Conservation (phyloP, 2,113 vertebrate genomes). For the Ondatra zibethicus region DNA sequence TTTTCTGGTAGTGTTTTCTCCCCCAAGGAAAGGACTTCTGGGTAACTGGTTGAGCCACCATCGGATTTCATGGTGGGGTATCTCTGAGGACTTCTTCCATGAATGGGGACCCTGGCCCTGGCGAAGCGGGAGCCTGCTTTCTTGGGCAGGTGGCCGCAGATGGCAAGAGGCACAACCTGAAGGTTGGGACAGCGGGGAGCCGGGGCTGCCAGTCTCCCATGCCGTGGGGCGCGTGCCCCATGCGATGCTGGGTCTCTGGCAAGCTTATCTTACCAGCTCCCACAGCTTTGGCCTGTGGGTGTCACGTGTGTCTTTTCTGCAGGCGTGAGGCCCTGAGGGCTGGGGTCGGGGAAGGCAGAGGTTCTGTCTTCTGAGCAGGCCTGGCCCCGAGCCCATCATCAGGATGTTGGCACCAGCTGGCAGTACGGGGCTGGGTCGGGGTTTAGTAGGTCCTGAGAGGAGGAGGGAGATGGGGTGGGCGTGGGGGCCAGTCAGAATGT, state of each 20-base stretch:
- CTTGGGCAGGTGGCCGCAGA: not conserved
- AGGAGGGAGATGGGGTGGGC: not conserved
- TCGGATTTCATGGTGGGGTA: rapidly evolving
- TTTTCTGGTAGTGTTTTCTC: not conserved
- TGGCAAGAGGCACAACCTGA: not conserved
- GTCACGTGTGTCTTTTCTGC: not conserved
- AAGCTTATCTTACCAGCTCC: not conserved
- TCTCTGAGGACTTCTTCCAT: no score
- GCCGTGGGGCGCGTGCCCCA: not conserved
- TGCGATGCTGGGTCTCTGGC: not conserved
- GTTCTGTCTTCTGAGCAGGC: not conserved
- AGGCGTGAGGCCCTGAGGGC: not conserved
- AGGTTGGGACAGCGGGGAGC: no score
- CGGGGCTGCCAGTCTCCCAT: not conserved
- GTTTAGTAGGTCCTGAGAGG: conserved; percentile 65
- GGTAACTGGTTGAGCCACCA: not conserved
- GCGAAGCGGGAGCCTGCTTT: not conserved
- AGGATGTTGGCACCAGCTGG: conserved; percentile 65
- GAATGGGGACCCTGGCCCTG: not conserved
- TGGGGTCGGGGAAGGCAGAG: not conserved
- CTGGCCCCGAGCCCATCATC: not conserved
- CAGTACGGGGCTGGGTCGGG: conserved; percentile 67
- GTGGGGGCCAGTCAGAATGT: not conserved
- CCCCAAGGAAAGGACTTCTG: not conserved
- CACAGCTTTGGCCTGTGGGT: not conserved